Conservation (phyloP, 1,140 invertebrate species). For the Dysdera silvatica region DNA sequence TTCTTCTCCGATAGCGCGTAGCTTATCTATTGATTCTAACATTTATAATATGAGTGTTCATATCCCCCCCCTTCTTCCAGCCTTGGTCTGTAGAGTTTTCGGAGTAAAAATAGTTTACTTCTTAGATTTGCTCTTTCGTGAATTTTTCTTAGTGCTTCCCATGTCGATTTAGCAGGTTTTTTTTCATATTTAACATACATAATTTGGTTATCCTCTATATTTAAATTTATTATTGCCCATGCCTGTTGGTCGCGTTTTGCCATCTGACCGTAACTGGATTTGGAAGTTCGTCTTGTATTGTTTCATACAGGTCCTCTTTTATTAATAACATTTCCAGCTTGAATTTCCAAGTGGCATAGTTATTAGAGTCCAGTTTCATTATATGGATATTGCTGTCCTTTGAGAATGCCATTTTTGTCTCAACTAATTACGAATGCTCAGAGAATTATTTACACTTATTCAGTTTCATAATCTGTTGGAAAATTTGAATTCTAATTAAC, state of each 20-base stretch:
- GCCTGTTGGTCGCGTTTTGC: background rate
- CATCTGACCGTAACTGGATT: background rate
- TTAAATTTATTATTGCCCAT: background rate
- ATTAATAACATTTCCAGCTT: too few species aligned
- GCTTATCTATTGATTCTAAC: background rate
- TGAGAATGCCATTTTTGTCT: too few species aligned
- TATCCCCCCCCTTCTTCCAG: background rate
- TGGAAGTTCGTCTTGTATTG: background rate
- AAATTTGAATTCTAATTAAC: too few species aligned
- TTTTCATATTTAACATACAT: background rate
- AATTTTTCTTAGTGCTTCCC: background rate
- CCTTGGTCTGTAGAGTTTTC: background rate
- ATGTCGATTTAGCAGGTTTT: constrained; percentile 1
- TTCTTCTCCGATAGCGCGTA: background rate
- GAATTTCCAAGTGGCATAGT: too few species aligned
- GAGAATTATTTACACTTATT: too few species aligned
- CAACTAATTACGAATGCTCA: too few species aligned
- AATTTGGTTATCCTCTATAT: background rate
- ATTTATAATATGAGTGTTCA: background rate
- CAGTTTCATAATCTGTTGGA: too few species aligned
- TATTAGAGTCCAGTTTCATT: too few species aligned
- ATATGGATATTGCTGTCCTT: too few species aligned
- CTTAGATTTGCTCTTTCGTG: background rate
- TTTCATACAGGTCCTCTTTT: too few species aligned
- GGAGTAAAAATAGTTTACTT: background rate